Conservation (phyloP, 2,113 vertebrate genomes). For the Catharus fuscescens region DNA sequence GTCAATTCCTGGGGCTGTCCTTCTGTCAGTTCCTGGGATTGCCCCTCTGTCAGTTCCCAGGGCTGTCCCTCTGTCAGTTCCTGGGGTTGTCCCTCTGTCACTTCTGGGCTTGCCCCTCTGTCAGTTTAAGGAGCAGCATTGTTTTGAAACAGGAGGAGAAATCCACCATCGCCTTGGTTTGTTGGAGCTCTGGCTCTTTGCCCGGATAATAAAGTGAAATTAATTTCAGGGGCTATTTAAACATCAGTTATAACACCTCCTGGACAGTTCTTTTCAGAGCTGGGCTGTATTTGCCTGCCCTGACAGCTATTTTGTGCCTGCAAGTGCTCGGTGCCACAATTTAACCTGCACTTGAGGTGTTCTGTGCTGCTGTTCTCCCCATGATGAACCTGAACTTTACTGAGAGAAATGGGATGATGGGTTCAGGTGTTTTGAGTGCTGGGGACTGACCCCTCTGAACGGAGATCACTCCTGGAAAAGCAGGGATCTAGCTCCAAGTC, state of each 20-base stretch:
- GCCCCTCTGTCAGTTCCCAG: accelerated
- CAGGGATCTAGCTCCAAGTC: background rate
- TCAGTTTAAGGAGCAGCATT: background rate
- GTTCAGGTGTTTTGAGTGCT: accelerated
- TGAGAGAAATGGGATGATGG: accelerated
- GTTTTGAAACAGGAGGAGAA: background rate
- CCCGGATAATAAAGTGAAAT: background rate
- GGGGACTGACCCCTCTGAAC: background rate
- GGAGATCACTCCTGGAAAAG: background rate
- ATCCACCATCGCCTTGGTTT: background rate
- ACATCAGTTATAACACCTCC: background rate
- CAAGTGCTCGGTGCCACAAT: accelerated
- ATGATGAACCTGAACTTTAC: accelerated
- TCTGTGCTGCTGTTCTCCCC: background rate
- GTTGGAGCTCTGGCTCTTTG: background rate
- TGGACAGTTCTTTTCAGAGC: background rate
- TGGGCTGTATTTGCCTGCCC: background rate
- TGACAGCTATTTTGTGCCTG: accelerated
- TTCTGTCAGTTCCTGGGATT: accelerated
- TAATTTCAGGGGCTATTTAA: background rate
- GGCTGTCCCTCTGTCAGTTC: accelerated
- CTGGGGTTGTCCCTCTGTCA: accelerated
- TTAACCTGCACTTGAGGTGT: background rate
- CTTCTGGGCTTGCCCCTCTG: background rate
- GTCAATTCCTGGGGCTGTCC: accelerated